These are phyloP conservation scores for Gobio occitaniae DNA, from an alignment of 2,797 vertebrate species.

Conservation along the genomic window DNA sequence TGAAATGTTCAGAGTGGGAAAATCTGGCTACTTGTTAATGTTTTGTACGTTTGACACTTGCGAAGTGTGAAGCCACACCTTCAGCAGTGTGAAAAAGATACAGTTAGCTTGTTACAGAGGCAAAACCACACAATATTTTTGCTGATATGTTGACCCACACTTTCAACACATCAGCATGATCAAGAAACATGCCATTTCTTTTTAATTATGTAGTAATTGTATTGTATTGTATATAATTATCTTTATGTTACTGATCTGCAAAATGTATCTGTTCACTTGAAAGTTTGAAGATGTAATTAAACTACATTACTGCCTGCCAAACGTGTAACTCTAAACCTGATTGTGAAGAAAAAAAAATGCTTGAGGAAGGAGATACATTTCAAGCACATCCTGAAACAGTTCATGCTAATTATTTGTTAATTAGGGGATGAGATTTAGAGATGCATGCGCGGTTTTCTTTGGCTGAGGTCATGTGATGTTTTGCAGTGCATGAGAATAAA, in stretches of 20 bases:
- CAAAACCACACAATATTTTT: not conserved
- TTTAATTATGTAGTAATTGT: not conserved
- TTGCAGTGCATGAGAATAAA: constrained; percentile 11
- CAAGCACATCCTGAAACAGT: constrained; percentile 13
- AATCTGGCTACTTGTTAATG: constrained; percentile 7
- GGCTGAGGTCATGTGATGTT: constrained; percentile 6
- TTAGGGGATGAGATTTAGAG: constrained; percentile 35
- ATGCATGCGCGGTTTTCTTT: not conserved
- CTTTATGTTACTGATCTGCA: not conserved
- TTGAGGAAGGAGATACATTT: constrained; percentile 7
- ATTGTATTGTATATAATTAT: not conserved
- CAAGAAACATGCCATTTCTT: not conserved
- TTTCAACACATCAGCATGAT: constrained; percentile 11
- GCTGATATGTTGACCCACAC: not conserved
- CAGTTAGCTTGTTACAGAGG: not conserved
- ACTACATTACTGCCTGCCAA: not conserved
- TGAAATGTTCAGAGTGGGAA: constrained; percentile 1
- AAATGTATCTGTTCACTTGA: not conserved
- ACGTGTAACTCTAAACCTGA: not conserved
- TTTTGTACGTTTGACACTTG: constrained; percentile 10
- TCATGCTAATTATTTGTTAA: constrained; percentile 39
- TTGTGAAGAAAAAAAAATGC: not conserved
- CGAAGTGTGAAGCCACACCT: constrained; percentile 18
- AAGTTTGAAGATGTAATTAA: not conserved
- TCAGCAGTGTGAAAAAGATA: constrained; percentile 1